Evolutionary conservation across 2,113 vertebrate species (phyloP).

Genomic region (Ahaetulla prasina): DNA sequence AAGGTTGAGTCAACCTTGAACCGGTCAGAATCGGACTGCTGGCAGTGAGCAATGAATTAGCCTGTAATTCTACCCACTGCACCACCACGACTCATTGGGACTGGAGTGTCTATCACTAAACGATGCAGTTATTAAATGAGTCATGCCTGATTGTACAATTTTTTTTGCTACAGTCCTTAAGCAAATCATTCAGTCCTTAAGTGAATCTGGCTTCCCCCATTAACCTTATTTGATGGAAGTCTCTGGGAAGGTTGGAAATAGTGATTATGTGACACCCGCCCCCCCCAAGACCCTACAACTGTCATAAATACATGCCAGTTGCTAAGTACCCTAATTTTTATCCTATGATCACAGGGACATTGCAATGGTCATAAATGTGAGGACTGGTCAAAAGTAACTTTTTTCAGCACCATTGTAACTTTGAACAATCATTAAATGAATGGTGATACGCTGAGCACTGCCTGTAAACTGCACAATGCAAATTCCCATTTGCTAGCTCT

Average conservation of each 20-base stretch:
- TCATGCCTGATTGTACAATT: background rate
- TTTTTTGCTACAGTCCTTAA: background rate
- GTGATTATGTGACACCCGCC: background rate
- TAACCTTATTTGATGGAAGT: background rate
- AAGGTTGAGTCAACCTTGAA: no score
- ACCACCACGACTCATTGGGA: background rate
- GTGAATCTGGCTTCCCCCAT: background rate
- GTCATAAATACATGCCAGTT: background rate
- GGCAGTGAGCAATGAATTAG: no score
- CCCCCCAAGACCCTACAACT: background rate
- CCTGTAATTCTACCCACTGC: no score
- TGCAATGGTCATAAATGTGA: background rate
- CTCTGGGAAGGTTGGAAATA: background rate
- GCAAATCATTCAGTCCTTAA: background rate
- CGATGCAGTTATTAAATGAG: background rate
- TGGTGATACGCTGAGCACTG: background rate
- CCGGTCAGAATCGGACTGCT: no score
- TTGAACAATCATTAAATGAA: background rate
- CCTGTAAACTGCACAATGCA: background rate
- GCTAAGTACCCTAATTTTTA: background rate
- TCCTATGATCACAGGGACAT: background rate
- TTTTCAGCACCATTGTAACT: background rate
- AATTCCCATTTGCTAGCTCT: background rate
- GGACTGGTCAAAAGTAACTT: background rate
- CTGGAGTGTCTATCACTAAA: background rate